Conservation (phyloP, 2,113 vertebrate species). For the Thymallus thymallus region DNA sequence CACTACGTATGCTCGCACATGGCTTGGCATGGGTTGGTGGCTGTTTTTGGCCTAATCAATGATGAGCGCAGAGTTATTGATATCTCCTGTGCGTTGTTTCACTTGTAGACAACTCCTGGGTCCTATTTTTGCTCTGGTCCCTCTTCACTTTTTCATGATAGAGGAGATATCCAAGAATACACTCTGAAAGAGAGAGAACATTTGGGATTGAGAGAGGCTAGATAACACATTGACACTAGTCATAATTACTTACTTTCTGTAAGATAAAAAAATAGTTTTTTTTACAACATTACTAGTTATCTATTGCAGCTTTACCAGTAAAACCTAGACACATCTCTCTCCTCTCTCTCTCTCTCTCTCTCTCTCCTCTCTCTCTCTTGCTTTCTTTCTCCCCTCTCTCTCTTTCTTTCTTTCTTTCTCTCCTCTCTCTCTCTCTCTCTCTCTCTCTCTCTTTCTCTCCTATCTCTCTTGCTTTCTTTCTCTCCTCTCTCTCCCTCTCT, state of each 20-base stretch:
- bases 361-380: neutral
- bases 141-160: slow-evolving; percentile 91
- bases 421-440: neutral
- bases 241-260: neutral
- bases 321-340: neutral
- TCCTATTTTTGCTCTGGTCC: neutral
- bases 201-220: neutral
- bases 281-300: neutral
- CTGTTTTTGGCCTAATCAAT: slow-evolving; percentile 29
- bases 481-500: neutral
- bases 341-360: too few relatives aligned
- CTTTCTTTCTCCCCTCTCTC: too few relatives aligned
- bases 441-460: neutral
- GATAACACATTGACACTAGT: neutral
- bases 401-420: neutral
- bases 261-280: neutral
- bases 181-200: slow-evolving; percentile 80
- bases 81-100: slow-evolving; percentile 42
- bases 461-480: neutral
- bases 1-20: slow-evolving; percentile 14
- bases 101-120: neutral
- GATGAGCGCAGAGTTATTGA: slow-evolving; percentile 44
- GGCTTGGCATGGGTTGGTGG: slow-evolving; percentile 6
- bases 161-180: slow-evolving; percentile 93
- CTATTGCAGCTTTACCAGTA: neutral